Base-by-base conservation (phyloP, 2,797 vertebrate species). In the Steatocranus sp. region DNA sequence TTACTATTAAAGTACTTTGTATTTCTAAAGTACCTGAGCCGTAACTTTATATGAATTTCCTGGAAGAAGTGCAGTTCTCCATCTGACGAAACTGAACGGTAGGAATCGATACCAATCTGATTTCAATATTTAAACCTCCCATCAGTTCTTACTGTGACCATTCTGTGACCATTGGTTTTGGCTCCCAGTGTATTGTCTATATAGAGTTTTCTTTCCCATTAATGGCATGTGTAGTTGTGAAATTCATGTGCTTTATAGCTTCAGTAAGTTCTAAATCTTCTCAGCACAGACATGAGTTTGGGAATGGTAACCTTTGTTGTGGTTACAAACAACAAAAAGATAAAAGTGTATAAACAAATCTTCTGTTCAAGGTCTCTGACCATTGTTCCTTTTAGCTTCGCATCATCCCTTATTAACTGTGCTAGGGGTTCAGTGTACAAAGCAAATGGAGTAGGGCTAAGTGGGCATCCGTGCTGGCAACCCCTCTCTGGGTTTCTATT, bases 41-140 rank as follows among this genome's bases (percentile, higher is more conserved):
- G 5, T 41, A 41, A 38, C 5, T 41, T 10, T 41, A 58, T 9
- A 38, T 41, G 12, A 66, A 66, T 41, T 66, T 0, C 14, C 20
- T 0, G 8, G 27, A 56, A 18, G 53, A 56, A 56, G 8, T 66
- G 20, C 12, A 66, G 1, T 41, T 66, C 20, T 41, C 36, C 61
- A 41, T 23, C 34, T 66, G 61, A 66, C 0, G 0, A 23, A 23
- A 41, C 36, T 0, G 36, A 41, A 41, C 12, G 8, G 0, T 6
- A 41, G 11, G 12, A 0, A 38, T 38, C 1, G 2, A 41, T 15
- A 8, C 12, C 12, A 41, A 4, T 66, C 5, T 23, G 20, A 66
- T 6, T 41, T 3, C 61, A 41, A 15, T 66, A 66, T 66, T 66
- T 15, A 41, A 66, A 23, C 20, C n/a, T 66, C 34, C 34, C 34